Evolutionary conservation across 1,140 invertebrate species (phyloP), one percentile per base, ranked within the genome.

Genomic region (Pachypsylla venusta): DNA sequence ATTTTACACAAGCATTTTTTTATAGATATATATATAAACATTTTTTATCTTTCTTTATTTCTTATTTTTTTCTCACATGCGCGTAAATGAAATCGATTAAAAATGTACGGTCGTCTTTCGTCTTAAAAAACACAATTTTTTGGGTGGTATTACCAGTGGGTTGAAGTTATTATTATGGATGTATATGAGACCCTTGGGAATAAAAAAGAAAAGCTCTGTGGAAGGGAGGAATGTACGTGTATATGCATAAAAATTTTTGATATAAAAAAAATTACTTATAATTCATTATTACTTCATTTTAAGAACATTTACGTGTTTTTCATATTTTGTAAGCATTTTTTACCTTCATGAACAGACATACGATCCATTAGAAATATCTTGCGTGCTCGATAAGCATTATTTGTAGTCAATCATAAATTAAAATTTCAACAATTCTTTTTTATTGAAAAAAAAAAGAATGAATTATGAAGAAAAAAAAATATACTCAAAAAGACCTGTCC

Each of bases 11-110:
- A 48, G 42, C 42, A 48, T 48, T 48, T 48, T 48, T 48, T 48
- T 48, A 5, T 10, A 48, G 22, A 48, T 48, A 48, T 48, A 48
- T 48, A 48, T 48, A 48, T 48, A 48, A 19, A 48, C 42, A 48
- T 48, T 48, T 48, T 48, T 48, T 48, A 48, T 48, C 42, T 48
- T 48, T 48, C 42, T 48, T 48, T 48, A 48, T 48, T 48, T 48
- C 42, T 48, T 48, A 48, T 48, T 10, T 48, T n/a, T n/a, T 54
- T 60, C 60, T 60, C 60, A 60, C 60, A 60, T 60, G 60, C 60
- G 60, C 60, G 60, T 56, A 60, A 60, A 60, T 60, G 60, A 60
- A 57, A 60, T 60, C 60, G 60, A 60, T 60, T 60, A 60, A 60
- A 59, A 60, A 60, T 53, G 54, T 56, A 35, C 53, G 53, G 59